Conservation (phyloP, 2,113 vertebrate species). For the Hippolais icterina region DNA sequence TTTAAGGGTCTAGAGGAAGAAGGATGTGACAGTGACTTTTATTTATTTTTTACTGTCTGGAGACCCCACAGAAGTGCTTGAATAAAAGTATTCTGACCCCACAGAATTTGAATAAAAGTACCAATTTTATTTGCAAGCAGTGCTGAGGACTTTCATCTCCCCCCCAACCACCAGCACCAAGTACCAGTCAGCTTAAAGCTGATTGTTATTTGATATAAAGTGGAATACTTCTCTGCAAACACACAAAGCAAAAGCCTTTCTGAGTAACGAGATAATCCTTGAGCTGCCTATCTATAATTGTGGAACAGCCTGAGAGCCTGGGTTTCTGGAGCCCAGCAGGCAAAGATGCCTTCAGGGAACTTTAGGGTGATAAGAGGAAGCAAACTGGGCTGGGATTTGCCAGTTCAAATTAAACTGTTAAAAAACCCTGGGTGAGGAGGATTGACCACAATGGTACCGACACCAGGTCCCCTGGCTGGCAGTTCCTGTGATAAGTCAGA, state of each 20-base stretch:
- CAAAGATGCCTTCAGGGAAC: not conserved
- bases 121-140: not conserved
- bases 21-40: not conserved
- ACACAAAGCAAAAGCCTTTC: not conserved
- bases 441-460: accelerated
- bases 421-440: not conserved
- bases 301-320: not conserved
- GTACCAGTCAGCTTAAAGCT: not conserved
- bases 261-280: not conserved
- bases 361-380: not conserved
- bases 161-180: not conserved
- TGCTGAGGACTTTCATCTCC: not conserved
- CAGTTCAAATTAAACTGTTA: not conserved
- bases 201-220: not conserved
- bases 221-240: not conserved
- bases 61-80: not conserved
- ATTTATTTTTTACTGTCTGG: not conserved
- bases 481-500: not conserved
- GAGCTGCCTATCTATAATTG: conserved; percentile 5
- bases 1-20: not conserved
- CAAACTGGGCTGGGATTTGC: not conserved
- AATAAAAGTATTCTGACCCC: not conserved
- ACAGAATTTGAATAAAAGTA: not conserved
- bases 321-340: not conserved
- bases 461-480: not conserved